Evolutionary conservation across 2,113 vertebrate species (phyloP), one percentile per base, ranked within the genome.

Genomic region (Ariopsis seemanni): DNA sequence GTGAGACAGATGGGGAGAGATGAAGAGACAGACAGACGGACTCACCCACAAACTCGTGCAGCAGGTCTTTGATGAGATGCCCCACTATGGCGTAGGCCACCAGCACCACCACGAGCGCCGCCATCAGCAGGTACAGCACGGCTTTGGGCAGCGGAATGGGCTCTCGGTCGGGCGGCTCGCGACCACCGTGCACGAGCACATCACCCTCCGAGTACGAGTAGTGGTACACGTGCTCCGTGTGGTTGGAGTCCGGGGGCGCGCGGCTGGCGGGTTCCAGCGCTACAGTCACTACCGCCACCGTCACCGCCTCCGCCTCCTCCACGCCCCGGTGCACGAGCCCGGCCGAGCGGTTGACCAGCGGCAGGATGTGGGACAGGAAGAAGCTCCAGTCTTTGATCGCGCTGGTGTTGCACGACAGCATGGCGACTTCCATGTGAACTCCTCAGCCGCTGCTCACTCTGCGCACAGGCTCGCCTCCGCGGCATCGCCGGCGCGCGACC

Each of bases 61-160:
- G 90, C 87, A 97, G 95, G 90, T 97, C 97, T 93, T 97, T 97
- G 90, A 97, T 95, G 90, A 97, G 95, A 89, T 97, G 97, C 5
- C 97, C 97, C 0, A 97, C 97, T 52, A 97, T 97, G 77, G 96
- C 96, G 0, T 97, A 97, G 0, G 95, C 97, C 93, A 97, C 96
- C 1, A 95, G 96, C 84, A 97, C 97, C 91, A 97, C 95, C 92
- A 97, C 96, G 88, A 97, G 93, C 2, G 96, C 97, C 7, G 96
- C 97, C 96, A 97, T 97, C 55, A 97, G 93, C 88, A 97, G 95
- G 93, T 97, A 97, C n/a, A 97, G 96, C 25, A 97, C 96, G 14
- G 97, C 97, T 85, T 96, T 96, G 89, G 97, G 97, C 88, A 97
- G 92, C 58, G 95, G 96, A 57, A 97, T 96, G 63, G 96, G 91